These are phyloP conservation scores for Amphilophus citrinellus DNA, from an alignment of 2,113 vertebrate species.

Conservation along the genomic window DNA sequence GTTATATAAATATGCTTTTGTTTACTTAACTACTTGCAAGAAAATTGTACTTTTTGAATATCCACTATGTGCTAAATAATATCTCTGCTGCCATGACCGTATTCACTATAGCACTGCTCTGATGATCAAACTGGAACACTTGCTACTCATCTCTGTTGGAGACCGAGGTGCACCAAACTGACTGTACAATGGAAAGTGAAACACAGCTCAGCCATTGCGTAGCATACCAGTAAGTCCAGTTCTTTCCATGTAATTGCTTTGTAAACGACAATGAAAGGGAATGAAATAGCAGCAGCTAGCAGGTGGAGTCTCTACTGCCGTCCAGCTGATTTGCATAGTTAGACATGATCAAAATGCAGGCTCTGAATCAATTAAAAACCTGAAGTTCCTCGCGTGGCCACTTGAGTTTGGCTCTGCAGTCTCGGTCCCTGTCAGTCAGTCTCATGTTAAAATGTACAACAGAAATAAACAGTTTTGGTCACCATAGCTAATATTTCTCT, in stretches of 20 bases:
- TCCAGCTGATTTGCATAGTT: not conserved
- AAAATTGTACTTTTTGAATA: not conserved
- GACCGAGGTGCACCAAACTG: not conserved
- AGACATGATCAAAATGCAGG: not conserved
- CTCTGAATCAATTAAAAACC: not conserved
- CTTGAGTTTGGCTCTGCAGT: not conserved
- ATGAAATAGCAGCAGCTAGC: not conserved
- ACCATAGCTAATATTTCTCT: not conserved
- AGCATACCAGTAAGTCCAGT: not conserved
- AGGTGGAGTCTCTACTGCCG: not conserved
- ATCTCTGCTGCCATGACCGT: not conserved
- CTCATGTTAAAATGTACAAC: not conserved
- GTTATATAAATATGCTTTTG: not conserved
- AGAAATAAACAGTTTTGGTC: too few species aligned
- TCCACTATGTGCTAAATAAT: not conserved
- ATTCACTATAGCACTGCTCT: not conserved
- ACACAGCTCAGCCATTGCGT: not conserved
- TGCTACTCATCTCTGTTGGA: not conserved
- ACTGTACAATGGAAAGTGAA: not conserved
- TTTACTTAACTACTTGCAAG: not conserved
- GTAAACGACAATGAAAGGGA: not conserved
- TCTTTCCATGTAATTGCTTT: not conserved
- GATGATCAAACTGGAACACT: not conserved
- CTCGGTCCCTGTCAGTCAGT: too few species aligned
- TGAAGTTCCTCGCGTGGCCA: not conserved